phyloP scores from a whole-genome alignment of 2,797 vertebrate genomes.

The Xyrichtys novacula region DNA sequence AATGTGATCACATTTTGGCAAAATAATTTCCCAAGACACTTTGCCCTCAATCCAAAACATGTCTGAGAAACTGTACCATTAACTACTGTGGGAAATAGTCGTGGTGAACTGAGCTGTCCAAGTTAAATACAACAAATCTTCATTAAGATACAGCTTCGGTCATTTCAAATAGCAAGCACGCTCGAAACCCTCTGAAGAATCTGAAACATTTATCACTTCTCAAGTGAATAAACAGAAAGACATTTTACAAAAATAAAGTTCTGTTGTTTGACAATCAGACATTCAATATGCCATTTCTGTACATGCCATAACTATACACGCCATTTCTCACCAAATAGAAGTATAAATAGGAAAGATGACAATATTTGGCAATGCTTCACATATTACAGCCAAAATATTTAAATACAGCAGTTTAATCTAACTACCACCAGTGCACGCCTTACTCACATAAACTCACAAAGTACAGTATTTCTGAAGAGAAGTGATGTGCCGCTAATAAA shows the following conservation, averaged over 20 bases:
- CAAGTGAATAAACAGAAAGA: slow-evolving; percentile 34
- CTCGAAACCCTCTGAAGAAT: slow-evolving; percentile 20
- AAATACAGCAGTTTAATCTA: slow-evolving; percentile 38
- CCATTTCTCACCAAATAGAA: slow-evolving; percentile 18
- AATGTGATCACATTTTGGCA: slow-evolving; percentile 55
- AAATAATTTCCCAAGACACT: slow-evolving; percentile 51
- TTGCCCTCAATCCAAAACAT: slow-evolving; percentile 24
- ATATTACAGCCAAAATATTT: slow-evolving; percentile 34
- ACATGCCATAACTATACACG: slow-evolving; percentile 46
- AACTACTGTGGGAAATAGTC: slow-evolving; percentile 14
- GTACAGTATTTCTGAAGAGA: slow-evolving; percentile 29
- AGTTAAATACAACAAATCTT: slow-evolving; percentile 29
- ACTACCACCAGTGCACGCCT: slow-evolving; percentile 38
- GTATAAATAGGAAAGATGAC: slow-evolving; percentile 36
- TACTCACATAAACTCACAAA: slow-evolving; percentile 42
- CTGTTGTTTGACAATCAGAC: slow-evolving; percentile 58
- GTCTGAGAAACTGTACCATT: slow-evolving; percentile 52
- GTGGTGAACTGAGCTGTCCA: slow-evolving; percentile 1
- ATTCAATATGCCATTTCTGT: slow-evolving; percentile 59
- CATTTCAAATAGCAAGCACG: slow-evolving; percentile 29
- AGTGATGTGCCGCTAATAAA: slow-evolving; percentile 62
- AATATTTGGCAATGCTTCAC: slow-evolving; percentile 62
- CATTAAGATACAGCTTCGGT: slow-evolving; percentile 19
- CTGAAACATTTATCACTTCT: slow-evolving; percentile 34
- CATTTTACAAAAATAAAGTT: slow-evolving; percentile 51